A percentile compares a stretch with the other conserved stretches of the same genome.
Evolutionary conservation across 2,797 vertebrate species (phyloP).

Genomic region (Glossophaga mutica): DNA sequence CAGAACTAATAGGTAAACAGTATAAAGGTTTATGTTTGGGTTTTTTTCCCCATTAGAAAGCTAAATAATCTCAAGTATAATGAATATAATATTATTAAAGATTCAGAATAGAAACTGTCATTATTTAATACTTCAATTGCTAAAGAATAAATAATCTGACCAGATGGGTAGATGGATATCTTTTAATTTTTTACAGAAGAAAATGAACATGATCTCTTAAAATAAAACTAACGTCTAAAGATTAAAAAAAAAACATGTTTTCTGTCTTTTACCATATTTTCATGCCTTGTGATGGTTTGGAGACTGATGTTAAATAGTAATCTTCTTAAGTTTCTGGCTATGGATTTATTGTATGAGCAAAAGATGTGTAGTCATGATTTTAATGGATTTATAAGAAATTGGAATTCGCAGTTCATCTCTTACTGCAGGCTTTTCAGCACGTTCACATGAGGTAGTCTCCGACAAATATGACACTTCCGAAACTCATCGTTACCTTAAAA

Average conservation of each 20-base stretch:
- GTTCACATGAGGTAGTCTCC: not conserved
- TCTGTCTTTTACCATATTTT: not conserved
- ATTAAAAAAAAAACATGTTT: not conserved
- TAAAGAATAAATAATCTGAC: not conserved
- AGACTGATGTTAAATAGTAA: not conserved
- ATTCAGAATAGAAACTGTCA: not conserved
- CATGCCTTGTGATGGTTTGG: not conserved
- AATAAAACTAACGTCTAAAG: conserved; percentile 41
- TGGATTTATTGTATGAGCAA: not conserved
- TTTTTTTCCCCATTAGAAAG: conserved; percentile 14
- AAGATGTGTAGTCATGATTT: not conserved
- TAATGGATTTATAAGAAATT: not conserved
- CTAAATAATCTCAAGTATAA: not conserved
- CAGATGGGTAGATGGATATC: not conserved
- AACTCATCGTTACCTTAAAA: not conserved
- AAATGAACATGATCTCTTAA: conserved; percentile 35
- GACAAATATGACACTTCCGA: not conserved
- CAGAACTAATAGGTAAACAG: not conserved
- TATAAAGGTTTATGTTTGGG: not conserved
- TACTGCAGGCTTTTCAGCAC: not conserved
- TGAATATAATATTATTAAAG: not conserved
- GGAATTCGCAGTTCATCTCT: not conserved
- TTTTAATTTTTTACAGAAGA: not conserved
- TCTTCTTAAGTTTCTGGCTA: not conserved
- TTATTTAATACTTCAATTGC: not conserved